These are phyloP conservation scores for Apoderus coryli DNA, from an alignment of 2,888 invertebrate species.

Conservation along the genomic window DNA sequence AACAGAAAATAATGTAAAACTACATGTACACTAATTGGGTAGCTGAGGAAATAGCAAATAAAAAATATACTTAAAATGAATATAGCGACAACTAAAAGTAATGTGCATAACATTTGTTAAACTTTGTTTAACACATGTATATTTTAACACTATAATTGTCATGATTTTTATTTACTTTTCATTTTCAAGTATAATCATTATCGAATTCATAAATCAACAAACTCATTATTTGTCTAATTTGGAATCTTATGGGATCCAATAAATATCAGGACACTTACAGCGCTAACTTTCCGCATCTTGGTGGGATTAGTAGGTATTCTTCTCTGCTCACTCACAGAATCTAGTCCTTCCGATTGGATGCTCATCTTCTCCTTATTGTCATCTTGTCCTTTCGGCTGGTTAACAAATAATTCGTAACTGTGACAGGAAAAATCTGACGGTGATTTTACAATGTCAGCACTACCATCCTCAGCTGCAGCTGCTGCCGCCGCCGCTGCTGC, in stretches of 20 bases:
- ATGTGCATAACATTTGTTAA: conserved; percentile 23
- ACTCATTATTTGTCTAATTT: no score
- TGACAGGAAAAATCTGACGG: conserved; percentile 85
- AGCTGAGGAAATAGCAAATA: conserved; percentile 14
- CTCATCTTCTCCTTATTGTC: conserved; percentile 86
- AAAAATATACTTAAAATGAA: conserved; percentile 16
- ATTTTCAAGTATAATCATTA: no score
- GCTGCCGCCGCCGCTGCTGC: conserved; percentile 43
- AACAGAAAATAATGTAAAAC: conserved; percentile 9
- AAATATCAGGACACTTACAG: conserved; percentile 55
- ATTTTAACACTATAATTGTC: conserved; percentile 36
- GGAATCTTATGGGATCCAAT: conserved; percentile 21
- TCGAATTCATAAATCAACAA: no score
- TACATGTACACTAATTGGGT: conserved; percentile 12
- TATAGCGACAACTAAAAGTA: conserved; percentile 20
- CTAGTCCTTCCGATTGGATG: conserved; percentile 69
- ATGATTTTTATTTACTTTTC: conserved; percentile 30
- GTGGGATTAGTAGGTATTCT: conserved; percentile 40
- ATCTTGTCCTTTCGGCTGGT: conserved; percentile 74
- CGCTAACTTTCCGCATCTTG: conserved; percentile 83
- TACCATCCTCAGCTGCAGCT: conserved; percentile 48
- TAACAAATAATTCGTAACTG: conserved; percentile 84
- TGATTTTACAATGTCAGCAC: conserved; percentile 66
- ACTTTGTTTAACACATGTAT: conserved; percentile 22
- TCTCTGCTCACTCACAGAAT: conserved; percentile 77